Evolutionary conservation across 1,140 invertebrate genomes (phyloP).

Genomic region (Drosophila paulistorum): DNA sequence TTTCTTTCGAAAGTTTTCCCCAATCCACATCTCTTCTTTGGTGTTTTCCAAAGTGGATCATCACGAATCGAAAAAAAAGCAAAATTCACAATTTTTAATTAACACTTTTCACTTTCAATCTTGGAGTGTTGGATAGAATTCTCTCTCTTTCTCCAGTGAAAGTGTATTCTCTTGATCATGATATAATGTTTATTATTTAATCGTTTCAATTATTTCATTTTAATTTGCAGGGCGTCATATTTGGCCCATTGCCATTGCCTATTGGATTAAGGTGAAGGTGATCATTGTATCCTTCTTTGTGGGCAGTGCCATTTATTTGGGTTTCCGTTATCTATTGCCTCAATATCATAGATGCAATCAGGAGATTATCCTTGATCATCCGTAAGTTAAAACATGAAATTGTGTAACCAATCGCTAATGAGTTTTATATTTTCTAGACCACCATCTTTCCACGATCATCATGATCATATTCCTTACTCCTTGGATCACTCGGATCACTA

Average conservation of each 20-base stretch:
- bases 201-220: slow-evolving; percentile 17
- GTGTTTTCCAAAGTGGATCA: slow-evolving; percentile 56
- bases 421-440: slow-evolving; percentile 35
- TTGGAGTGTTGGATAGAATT: slow-evolving; percentile 44
- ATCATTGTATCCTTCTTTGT: slow-evolving; percentile 78
- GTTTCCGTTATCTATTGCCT: slow-evolving; percentile 66
- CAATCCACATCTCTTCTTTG: slow-evolving; percentile 13
- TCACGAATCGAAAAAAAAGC: slow-evolving; percentile 41
- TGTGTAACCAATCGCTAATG: background rate
- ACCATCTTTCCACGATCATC: slow-evolving; percentile 49
- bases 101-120: slow-evolving; percentile 82
- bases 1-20: slow-evolving; percentile 74
- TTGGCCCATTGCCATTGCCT: slow-evolving; percentile 75
- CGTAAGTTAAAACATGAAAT: slow-evolving; percentile 34
- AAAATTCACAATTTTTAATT: slow-evolving; percentile 50
- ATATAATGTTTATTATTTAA: slow-evolving; percentile 60
- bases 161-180: slow-evolving; percentile 38
- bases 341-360: slow-evolving; percentile 54
- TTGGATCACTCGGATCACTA: slow-evolving; percentile 60
- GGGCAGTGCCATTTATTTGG: slow-evolving; percentile 72
- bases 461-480: slow-evolving; percentile 78
- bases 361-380: slow-evolving; percentile 72
- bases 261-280: slow-evolving; percentile 81
- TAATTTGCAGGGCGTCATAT: slow-evolving; percentile 52
- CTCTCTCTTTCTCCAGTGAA: slow-evolving; percentile 37